phyloP scores from a whole-genome alignment of 2,888 invertebrate genomes.

The Boloria selene region DNA sequence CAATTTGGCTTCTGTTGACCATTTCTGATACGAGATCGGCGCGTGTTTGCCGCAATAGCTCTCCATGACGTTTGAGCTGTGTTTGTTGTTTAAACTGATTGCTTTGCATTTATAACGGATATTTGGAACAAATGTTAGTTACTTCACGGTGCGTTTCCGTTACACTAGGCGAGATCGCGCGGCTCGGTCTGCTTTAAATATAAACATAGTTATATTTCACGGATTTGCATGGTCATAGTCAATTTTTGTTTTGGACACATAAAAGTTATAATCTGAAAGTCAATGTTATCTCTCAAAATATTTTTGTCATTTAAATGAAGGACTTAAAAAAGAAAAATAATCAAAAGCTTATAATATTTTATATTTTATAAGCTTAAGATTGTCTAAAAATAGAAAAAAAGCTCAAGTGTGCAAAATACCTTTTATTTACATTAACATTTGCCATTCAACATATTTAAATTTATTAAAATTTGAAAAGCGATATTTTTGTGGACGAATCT shows the following conservation, averaged over 20 bases:
- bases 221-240: too few relatives aligned
- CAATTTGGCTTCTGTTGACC: slow-evolving; percentile 26
- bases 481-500: slow-evolving; percentile 13
- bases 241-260: too few relatives aligned
- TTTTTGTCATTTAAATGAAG: too few relatives aligned
- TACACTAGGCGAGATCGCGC: background rate
- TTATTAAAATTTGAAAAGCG: background rate
- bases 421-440: background rate
- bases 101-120: slow-evolving; percentile 17
- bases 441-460: background rate
- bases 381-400: too few relatives aligned
- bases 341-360: too few relatives aligned
- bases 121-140: slow-evolving; percentile 12
- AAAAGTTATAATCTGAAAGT: too few relatives aligned
- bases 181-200: background rate
- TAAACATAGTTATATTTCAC: too few relatives aligned
- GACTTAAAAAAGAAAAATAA: too few relatives aligned
- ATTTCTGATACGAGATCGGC: slow-evolving; percentile 20
- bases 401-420: too few relatives aligned
- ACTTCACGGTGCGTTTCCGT: background rate
- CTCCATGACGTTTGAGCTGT: slow-evolving; percentile 21
- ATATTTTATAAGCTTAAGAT: too few relatives aligned
- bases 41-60: slow-evolving; percentile 22
- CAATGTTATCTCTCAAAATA: too few relatives aligned
- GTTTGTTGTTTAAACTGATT: slow-evolving; percentile 21